Conservation (phyloP, 2,888 invertebrate species). For the Himalopsyche anomala region DNA sequence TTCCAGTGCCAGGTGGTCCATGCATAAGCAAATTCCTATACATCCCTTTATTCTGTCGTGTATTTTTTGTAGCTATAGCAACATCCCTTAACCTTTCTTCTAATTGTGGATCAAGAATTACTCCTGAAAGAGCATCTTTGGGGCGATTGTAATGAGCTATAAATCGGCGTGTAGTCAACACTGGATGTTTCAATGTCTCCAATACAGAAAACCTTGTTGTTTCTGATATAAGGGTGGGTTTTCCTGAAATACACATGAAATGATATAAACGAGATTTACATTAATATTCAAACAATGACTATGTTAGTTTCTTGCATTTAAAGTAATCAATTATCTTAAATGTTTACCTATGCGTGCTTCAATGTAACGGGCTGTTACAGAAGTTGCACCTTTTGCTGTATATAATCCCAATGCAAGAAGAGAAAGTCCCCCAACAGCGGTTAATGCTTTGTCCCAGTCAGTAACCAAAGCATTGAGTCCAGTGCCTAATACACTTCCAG, state of each 20-base stretch:
- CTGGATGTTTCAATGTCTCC: conserved; percentile 92
- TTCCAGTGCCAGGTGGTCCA: conserved; percentile 98
- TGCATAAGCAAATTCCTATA: conserved; percentile 98
- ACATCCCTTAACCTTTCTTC: conserved; percentile 96
- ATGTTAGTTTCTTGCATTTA: no score
- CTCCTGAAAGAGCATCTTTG: conserved; percentile 82
- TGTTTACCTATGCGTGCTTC: conserved; percentile 88
- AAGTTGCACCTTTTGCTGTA: conserved; percentile 94
- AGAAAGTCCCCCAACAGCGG: conserved; percentile 94
- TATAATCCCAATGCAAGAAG: conserved; percentile 96
- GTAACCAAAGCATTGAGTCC: conserved; percentile 93
- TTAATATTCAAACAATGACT: no score
- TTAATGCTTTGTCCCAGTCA: conserved; percentile 96
- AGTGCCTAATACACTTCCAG: conserved; percentile 94
- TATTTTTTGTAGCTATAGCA: conserved; percentile 99
- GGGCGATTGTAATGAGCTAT: conserved; percentile 79
- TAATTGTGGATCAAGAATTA: conserved; percentile 93
- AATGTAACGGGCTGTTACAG: conserved; percentile 90
- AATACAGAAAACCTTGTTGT: conserved; percentile 94
- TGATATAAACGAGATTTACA: no score
- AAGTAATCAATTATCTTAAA: no score
- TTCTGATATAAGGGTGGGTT: conserved; percentile 95
- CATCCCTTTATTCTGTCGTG: conserved; percentile 94
- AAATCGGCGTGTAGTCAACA: conserved; percentile 83
- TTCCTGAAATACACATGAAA: conserved; percentile 72